phyloP scores from a whole-genome alignment of 2,113 vertebrate genomes.

The Orthonyx spaldingii region DNA sequence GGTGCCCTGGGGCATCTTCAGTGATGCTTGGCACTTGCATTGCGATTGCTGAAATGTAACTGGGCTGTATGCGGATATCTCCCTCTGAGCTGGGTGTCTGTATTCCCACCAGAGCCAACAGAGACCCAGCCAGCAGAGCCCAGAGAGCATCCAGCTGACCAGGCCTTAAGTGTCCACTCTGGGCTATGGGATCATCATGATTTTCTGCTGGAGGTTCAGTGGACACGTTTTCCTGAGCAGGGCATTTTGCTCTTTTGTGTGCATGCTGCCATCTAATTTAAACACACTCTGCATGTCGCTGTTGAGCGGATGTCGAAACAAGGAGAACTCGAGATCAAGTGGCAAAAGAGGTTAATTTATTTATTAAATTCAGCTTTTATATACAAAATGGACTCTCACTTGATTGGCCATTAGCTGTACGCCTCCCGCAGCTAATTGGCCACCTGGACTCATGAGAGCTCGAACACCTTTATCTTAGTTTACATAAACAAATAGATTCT shows the following conservation, averaged over 20 bases:
- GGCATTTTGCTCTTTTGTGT: neutral
- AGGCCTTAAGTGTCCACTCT: neutral
- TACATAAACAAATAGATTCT: too few relatives aligned
- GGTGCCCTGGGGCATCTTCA: neutral
- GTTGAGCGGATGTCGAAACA: too few relatives aligned
- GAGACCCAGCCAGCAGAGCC: neutral
- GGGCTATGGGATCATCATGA: neutral
- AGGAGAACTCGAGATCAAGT: too few relatives aligned
- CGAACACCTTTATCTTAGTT: too few relatives aligned
- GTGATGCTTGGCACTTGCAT: neutral
- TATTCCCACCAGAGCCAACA: neutral
- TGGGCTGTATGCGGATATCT: neutral
- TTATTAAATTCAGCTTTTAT: too few relatives aligned
- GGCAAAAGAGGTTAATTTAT: too few relatives aligned
- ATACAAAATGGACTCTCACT: too few relatives aligned
- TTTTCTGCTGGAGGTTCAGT: neutral
- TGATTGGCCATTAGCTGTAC: too few relatives aligned
- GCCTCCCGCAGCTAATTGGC: too few relatives aligned
- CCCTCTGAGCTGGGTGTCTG: neutral
- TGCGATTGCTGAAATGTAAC: neutral
- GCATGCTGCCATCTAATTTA: neutral
- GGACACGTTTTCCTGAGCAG: neutral
- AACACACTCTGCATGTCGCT: too few relatives aligned
- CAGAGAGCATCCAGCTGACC: neutral
- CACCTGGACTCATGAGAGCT: too few relatives aligned